phyloP scores from a whole-genome alignment of 2,113 vertebrate genomes.

The Parotia lawesii region DNA sequence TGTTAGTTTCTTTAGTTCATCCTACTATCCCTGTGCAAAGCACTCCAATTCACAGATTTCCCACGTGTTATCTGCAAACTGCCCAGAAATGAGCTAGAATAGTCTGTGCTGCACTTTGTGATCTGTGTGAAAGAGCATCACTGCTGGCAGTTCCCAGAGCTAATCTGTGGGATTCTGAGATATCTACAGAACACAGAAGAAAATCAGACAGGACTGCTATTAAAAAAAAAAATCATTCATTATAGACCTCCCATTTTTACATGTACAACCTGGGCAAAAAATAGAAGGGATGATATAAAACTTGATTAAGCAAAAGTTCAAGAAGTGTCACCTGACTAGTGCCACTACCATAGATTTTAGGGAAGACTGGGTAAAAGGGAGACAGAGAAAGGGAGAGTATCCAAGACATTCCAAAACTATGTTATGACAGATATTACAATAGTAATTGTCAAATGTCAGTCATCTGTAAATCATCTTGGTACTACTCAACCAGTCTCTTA shows the following conservation, averaged over 20 bases:
- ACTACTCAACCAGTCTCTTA: neutral
- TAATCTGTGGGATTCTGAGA: neutral
- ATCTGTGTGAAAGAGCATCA: neutral
- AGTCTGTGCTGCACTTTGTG: neutral
- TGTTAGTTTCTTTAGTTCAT: neutral
- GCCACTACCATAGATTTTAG: neutral
- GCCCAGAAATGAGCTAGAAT: neutral
- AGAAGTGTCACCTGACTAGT: neutral
- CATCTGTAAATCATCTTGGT: neutral
- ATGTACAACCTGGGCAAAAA: neutral
- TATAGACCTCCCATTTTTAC: neutral
- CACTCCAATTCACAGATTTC: neutral
- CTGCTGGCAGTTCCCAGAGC: neutral
- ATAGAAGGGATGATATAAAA: neutral
- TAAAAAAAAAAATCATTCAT: neutral
- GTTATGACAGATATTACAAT: neutral
- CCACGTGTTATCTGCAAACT: neutral
- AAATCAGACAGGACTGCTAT: neutral
- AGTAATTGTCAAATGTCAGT: neutral
- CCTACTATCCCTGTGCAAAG: neutral
- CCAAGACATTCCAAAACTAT: neutral
- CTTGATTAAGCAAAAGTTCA: neutral
- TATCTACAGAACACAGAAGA: neutral
- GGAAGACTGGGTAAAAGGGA: neutral
- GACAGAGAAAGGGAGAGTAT: neutral